Conservation (phyloP, 2,797 vertebrate species). For the Sandelia bainsii region DNA sequence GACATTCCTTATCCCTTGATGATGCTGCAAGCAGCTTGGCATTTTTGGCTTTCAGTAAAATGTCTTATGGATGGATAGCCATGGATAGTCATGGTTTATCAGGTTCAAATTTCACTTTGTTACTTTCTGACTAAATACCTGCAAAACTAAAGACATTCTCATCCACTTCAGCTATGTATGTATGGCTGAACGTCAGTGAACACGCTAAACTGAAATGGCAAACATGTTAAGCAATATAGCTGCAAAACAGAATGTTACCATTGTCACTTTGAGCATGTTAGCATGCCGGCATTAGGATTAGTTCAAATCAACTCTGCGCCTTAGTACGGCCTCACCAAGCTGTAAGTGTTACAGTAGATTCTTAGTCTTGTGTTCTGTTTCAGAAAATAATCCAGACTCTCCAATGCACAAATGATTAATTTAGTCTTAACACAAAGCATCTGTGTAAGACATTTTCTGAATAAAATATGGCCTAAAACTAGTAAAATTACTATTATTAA, state of each 20-base stretch:
- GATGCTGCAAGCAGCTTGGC: no score
- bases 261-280: no score
- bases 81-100: neutral
- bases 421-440: neutral
- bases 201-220: neutral
- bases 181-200: neutral
- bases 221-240: no score
- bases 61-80: neutral
- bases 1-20: no score
- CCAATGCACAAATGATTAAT: neutral
- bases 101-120: neutral
- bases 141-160: no score
- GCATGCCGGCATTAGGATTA: neutral
- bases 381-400: neutral
- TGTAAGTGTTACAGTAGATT: neutral
- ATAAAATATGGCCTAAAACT: neutral
- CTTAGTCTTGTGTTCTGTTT: neutral
- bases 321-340: neutral
- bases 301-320: neutral
- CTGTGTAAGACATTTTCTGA: neutral
- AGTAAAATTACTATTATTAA: neutral
- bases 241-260: no score
- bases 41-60: no score
- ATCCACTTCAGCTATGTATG: neutral
- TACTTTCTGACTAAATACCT: neutral